Conservation (phyloP, 1,140 invertebrate species). For the Drosophila pachea region DNA sequence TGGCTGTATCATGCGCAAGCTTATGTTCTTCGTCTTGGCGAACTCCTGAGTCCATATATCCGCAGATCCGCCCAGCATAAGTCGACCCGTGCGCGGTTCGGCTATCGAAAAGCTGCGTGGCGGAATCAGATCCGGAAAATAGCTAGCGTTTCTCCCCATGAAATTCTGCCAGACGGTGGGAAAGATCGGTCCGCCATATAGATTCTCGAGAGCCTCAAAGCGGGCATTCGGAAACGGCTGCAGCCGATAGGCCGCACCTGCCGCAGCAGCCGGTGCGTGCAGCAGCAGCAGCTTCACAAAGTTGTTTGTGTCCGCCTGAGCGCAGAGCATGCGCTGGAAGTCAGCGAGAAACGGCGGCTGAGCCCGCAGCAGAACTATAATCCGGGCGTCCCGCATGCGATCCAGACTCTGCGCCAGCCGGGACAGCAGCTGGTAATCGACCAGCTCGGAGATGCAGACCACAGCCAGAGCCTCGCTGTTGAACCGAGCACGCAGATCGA, state of each 20-base stretch:
- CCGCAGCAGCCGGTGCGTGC: not conserved
- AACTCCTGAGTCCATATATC: conserved; percentile 13
- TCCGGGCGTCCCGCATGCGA: conserved; percentile 3
- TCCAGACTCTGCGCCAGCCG: conserved; percentile 10
- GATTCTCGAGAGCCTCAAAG: not conserved
- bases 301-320: not conserved
- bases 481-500: not conserved
- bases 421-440: not conserved
- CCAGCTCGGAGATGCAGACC: conserved; percentile 25
- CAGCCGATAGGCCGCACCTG: conserved; percentile 1
- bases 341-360: not conserved
- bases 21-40: not conserved
- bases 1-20: not conserved
- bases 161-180: conserved; percentile 2
- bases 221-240: conserved; percentile 22
- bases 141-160: not conserved
- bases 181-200: not conserved
- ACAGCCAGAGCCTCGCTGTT: conserved; percentile 20
- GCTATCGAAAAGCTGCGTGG: not conserved
- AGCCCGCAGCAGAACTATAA: conserved; percentile 13
- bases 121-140: not conserved
- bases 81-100: not conserved
- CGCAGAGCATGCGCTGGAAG: not conserved
- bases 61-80: not conserved
- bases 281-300: conserved; percentile 14